Evolutionary conservation across 2,888 invertebrate species (phyloP), one percentile per base, ranked within the genome.

Genomic region (Catocala nupta): DNA sequence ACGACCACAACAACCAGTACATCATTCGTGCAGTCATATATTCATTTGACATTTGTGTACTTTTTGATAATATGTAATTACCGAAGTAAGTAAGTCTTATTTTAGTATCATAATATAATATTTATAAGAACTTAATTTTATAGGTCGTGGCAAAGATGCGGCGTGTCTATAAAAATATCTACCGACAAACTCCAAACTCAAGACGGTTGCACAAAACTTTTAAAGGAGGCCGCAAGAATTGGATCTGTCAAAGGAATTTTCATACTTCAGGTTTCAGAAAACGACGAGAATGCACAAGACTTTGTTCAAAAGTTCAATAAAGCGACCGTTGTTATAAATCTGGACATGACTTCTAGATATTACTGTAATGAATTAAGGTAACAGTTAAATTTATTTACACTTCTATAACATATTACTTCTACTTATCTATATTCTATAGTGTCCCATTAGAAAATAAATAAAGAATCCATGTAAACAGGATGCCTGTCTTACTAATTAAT

Each of bases 201-300:
- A 48, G 77, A 79, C 53, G 83, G 81, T 43, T 84, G 86, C 54
- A 68, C 64, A 11, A 80, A 73, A 63, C 66, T 89, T 52, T 50
- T 88, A 42, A 82, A 79, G 62, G 84, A 85, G 50, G 80, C 80
- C 12, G 67, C 75, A 12, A 83, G 79, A 76, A 75, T 84, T n/a
- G 88, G 88, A 33, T 73, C 80, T 55, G 70, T 90, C 55, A 78
- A 78, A 65, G 87, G 86, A 63, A 81, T 89, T 64, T 88, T 88
- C 65, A 69, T 88, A 59, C 78, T 85, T 6, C 80, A 81, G 55
- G 61, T 74, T 49, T 65, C 74, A 25, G 66, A 66, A 49, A 70
- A 63, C n/a, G 63, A 74, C 43, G 67, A 63, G 63, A 70, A 77
- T 59, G 63, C 74, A 51, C 62, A 73, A 54, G 71, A 78, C 51